Evolutionary conservation across 2,113 vertebrate species (phyloP).

Genomic region (Falco punctatus): DNA sequence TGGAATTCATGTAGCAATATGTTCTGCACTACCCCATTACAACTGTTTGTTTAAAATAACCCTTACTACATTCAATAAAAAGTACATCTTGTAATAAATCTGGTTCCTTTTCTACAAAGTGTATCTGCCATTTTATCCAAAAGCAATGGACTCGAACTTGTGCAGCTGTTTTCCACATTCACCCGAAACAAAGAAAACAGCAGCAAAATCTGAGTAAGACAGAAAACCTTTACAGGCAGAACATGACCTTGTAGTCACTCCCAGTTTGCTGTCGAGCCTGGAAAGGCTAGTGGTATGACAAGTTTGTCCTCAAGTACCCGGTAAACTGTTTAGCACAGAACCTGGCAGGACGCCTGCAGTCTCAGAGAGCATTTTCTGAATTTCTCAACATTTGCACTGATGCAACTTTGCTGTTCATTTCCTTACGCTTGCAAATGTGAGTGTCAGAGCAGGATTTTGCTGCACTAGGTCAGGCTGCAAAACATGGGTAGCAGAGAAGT

Average conservation of each 20-base stretch:
- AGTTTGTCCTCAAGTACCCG: not conserved
- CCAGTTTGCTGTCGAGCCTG: not conserved
- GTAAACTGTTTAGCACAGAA: not conserved
- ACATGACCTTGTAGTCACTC: not conserved
- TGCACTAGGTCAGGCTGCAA: not conserved
- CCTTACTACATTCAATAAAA: not conserved
- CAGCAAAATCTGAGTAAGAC: not conserved
- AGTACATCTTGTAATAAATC: not conserved
- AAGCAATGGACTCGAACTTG: accelerated
- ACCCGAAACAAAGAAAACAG: too few relatives aligned
- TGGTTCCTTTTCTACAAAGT: not conserved
- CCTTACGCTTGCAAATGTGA: not conserved
- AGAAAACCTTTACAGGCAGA: not conserved
- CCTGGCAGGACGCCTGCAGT: not conserved
- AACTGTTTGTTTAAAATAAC: not conserved
- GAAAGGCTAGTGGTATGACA: not conserved
- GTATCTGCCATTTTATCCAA: not conserved
- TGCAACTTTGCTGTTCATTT: not conserved
- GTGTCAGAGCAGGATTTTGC: not conserved
- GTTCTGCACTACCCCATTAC: not conserved
- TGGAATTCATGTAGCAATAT: not conserved
- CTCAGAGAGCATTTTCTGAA: not conserved
- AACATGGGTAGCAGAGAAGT: not conserved
- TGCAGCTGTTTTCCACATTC: not conserved
- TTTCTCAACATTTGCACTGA: not conserved